phyloP scores from a whole-genome alignment of 2,888 invertebrate species.

The Drosophila borborema region DNA sequence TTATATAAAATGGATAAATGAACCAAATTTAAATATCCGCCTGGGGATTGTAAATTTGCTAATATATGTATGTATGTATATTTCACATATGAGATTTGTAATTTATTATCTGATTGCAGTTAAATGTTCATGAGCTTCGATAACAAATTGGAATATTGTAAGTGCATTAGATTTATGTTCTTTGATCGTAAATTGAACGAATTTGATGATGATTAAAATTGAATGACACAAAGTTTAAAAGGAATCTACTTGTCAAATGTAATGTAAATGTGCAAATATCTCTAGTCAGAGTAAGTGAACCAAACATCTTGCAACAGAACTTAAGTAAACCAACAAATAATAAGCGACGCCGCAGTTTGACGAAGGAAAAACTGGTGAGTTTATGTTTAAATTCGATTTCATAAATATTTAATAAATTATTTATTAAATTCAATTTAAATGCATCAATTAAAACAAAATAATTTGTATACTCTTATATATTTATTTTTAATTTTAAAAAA shows the following conservation, averaged over 20 bases:
- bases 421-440: no score
- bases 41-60: not conserved
- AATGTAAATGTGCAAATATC: no score
- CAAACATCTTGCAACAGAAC: not conserved
- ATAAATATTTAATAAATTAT: no score
- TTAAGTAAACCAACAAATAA: not conserved
- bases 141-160: not conserved
- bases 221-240: not conserved
- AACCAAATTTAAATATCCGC: not conserved
- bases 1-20: constrained; percentile 26
- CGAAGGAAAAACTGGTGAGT: not conserved
- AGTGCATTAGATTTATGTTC: not conserved
- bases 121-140: no score
- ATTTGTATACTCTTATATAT: no score
- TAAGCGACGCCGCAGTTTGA: not conserved
- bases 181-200: not conserved
- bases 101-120: no score
- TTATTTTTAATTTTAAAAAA: no score
- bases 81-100: no score
- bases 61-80: no score
- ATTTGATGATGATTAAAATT: not conserved
- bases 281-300: not conserved
- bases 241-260: not conserved
- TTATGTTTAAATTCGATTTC: not conserved
- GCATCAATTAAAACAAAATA: no score